phyloP scores from a whole-genome alignment of 2,888 invertebrate species.

The Monopis laevigella region DNA sequence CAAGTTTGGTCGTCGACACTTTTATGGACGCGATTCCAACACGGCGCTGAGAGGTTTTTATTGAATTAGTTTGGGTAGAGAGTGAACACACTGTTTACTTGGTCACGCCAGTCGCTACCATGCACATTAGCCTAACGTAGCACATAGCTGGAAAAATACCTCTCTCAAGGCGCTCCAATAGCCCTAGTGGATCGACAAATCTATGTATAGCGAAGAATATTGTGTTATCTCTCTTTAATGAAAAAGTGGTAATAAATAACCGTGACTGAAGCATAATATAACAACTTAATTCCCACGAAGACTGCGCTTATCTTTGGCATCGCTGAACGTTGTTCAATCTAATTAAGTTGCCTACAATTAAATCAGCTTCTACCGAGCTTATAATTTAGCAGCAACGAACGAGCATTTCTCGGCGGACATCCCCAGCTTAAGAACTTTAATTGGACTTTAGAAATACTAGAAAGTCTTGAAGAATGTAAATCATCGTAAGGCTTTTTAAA shows the following conservation, averaged over 20 bases:
- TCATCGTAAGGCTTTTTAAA: neutral
- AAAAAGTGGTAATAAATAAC: neutral
- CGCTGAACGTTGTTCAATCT: conserved; percentile 29
- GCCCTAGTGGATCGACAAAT: no score
- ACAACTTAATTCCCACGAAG: conserved; percentile 14
- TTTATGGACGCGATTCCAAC: no score
- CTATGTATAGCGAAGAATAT: no score
- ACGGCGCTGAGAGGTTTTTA: no score
- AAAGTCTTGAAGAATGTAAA: conserved; percentile 12
- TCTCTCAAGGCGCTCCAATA: no score
- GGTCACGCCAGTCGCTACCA: no score
- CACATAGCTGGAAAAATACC: no score
- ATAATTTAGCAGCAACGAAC: conserved; percentile 14
- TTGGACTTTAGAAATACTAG: conserved; percentile 30
- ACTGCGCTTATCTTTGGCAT: conserved; percentile 13
- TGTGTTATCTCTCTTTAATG: no score
- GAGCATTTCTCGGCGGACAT: conserved; percentile 12
- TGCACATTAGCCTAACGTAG: no score
- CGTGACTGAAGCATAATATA: neutral
- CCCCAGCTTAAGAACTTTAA: conserved; percentile 22
- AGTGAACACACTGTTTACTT: no score
- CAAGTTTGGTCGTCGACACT: no score
- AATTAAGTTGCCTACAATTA: conserved; percentile 45
- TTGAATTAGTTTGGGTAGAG: no score
- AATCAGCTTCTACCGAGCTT: conserved; percentile 23